Evolutionary conservation across 2,888 invertebrate genomes (phyloP).

Genomic region (Platypus cylindrus): DNA sequence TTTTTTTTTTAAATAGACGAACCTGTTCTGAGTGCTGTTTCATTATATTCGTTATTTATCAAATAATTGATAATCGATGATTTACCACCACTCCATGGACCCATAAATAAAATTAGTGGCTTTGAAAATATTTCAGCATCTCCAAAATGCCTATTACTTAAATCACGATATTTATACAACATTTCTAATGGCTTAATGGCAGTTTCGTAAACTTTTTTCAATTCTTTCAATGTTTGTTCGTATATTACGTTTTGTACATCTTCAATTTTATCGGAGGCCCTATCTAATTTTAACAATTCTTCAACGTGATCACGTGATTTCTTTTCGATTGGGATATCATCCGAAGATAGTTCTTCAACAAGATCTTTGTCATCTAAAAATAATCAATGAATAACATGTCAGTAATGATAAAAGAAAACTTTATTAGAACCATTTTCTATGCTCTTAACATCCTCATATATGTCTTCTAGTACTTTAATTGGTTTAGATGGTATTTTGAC

Average conservation of each 20-base stretch:
- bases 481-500: conserved; percentile 5
- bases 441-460: conserved; percentile 9
- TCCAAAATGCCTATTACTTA: conserved; percentile 83
- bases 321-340: conserved; percentile 63
- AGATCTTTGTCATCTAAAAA: conserved; percentile 26
- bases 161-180: conserved; percentile 82
- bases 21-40: conserved; percentile 79
- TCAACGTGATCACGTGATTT: conserved; percentile 69
- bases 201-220: conserved; percentile 74
- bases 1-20: no score
- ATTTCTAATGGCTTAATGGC: conserved; percentile 83
- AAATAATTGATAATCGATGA: conserved; percentile 89
- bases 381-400: neutral
- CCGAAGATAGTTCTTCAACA: conserved; percentile 46
- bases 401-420: conserved; percentile 1
- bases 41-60: conserved; percentile 72
- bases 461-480: conserved; percentile 1
- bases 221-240: conserved; percentile 66
- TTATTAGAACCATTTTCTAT: conserved; percentile 8
- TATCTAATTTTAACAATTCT: conserved; percentile 66
- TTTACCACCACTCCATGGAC: conserved; percentile 94
- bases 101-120: conserved; percentile 85
- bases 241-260: conserved; percentile 58
- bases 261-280: conserved; percentile 59
- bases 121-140: conserved; percentile 93